Conservation (phyloP, 1,140 invertebrate species). For the Physella acuta region DNA sequence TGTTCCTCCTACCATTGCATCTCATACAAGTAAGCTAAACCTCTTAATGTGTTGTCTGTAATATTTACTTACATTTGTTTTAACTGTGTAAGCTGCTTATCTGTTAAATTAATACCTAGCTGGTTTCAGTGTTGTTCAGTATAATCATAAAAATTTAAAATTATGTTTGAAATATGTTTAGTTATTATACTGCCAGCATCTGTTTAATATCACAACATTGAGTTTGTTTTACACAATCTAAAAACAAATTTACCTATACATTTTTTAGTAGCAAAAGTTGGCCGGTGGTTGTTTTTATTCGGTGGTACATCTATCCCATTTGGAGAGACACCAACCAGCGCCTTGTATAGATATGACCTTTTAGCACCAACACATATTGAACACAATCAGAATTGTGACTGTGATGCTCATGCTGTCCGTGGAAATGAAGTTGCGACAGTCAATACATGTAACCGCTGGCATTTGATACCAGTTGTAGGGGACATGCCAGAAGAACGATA, state of each 20-base stretch:
- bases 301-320: slow-evolving; percentile 88
- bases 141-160: too few species aligned
- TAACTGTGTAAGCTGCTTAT: too few species aligned
- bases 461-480: slow-evolving; percentile 66
- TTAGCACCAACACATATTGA: too few species aligned
- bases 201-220: background rate
- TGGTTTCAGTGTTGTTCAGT: too few species aligned
- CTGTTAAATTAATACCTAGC: too few species aligned
- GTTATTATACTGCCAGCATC: background rate
- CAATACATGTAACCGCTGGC: slow-evolving; percentile 58
- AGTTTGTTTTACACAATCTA: background rate
- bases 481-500: slow-evolving; percentile 74
- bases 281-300: slow-evolving; percentile 75
- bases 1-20: slow-evolving; percentile 79
- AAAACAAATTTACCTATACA: background rate
- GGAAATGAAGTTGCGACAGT: slow-evolving; percentile 1
- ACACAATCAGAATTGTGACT: background rate
- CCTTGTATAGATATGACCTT: slow-evolving; percentile 67
- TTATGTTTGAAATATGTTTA: too few species aligned
- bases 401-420: slow-evolving; percentile 3
- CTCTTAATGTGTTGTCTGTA: too few species aligned
- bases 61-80: too few species aligned
- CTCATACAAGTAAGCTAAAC: slow-evolving; percentile 65
- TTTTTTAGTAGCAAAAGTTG: slow-evolving; percentile 68
- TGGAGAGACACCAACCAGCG: slow-evolving; percentile 78